Evolutionary conservation across 2,888 invertebrate species (phyloP).

Genomic region (Pteria penguin): DNA sequence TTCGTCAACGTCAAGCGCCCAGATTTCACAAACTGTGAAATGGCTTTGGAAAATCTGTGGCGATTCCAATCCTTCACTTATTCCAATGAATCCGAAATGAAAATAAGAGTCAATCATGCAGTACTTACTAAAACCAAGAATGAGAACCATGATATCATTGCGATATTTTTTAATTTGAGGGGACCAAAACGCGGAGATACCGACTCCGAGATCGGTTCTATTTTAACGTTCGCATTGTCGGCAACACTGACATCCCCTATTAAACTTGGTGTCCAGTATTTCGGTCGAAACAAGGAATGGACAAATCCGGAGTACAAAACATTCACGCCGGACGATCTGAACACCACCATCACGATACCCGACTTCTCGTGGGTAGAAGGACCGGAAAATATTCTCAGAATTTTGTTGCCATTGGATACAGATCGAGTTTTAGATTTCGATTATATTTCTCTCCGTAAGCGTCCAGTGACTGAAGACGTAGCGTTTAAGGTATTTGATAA

Average conservation of each 20-base stretch:
- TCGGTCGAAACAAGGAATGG: constrained; percentile 39
- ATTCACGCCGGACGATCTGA: constrained; percentile 26
- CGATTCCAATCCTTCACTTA: constrained; percentile 14
- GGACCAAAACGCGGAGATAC: constrained; percentile 54
- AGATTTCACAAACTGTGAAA: constrained; percentile 31
- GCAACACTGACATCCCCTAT: constrained; percentile 22
- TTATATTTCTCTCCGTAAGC: constrained; percentile 47
- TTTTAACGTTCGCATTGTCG: constrained; percentile 36
- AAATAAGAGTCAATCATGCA: neutral
- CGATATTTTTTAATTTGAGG: constrained; percentile 34
- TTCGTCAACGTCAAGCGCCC: constrained; percentile 54
- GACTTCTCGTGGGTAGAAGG: constrained; percentile 59
- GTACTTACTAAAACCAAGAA: constrained; percentile 6
- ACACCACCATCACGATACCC: constrained; percentile 44
- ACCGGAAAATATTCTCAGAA: constrained; percentile 46
- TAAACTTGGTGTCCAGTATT: constrained; percentile 44
- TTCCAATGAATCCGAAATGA: neutral
- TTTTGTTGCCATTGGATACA: constrained; percentile 41
- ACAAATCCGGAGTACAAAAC: constrained; percentile 17
- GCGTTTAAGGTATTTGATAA: constrained; percentile 47
- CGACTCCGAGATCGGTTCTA: constrained; percentile 61
- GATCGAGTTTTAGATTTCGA: constrained; percentile 31
- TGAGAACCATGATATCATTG: constrained; percentile 22
- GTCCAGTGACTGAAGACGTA: constrained; percentile 47
- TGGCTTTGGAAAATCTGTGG: constrained; percentile 17